Percentiles rank a stretch among this genome's conserved stretches.
Conservation (phyloP, 2,797 vertebrate genomes). For the Amazona ochrocephala region DNA sequence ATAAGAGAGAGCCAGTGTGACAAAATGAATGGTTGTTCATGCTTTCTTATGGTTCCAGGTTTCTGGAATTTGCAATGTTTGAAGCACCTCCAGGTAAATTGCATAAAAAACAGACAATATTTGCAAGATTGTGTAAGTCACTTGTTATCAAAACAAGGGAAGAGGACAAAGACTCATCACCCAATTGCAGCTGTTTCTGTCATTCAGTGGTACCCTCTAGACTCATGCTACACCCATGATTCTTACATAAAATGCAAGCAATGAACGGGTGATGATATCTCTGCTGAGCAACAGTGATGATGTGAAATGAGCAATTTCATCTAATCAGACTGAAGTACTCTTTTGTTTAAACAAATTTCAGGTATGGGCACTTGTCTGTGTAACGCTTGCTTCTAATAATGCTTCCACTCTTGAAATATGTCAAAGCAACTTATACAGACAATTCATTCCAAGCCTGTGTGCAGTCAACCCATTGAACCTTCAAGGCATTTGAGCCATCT, state of each 20-base stretch:
- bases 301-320: background rate
- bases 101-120: background rate
- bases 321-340: background rate
- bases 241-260: background rate
- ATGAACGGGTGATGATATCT: background rate
- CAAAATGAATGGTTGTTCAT: background rate
- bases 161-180: background rate
- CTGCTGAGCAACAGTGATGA: background rate
- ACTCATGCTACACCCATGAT: background rate
- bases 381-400: background rate
- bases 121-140: background rate
- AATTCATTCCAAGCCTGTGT: background rate
- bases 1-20: background rate
- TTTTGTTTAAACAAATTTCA: background rate
- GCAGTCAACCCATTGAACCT: background rate
- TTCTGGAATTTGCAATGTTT: background rate
- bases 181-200: background rate
- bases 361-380: background rate
- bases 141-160: background rate
- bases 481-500: background rate
- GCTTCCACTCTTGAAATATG: background rate
- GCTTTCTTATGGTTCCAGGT: background rate
- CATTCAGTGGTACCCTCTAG: background rate
- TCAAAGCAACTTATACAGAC: background rate
- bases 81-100: background rate